Evolutionary conservation across 2,888 invertebrate species (phyloP), one percentile per base, ranked within the genome.

Genomic region (Bellardia bayeri): DNA sequence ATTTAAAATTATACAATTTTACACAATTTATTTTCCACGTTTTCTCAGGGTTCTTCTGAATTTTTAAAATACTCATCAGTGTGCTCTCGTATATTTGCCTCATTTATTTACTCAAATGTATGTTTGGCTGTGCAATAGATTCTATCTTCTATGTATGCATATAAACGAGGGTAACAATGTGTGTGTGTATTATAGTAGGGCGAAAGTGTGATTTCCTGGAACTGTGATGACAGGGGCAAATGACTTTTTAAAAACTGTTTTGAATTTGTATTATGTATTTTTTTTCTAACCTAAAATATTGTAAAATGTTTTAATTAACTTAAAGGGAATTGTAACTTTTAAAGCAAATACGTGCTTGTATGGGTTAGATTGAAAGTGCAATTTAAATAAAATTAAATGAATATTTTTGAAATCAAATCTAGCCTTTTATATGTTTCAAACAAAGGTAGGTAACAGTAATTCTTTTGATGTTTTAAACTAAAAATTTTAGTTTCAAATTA

Each of bases 201-300:
- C 9, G 49, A 51, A 68, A 82, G 71, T 69, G 66, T 85, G 88
- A 82, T 83, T 83, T 85, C 83, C 86, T 84, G 83, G 83, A 75
- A 74, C 79, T 82, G 71, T 82, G 81, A 54, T 87, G 88, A 84
- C 85, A 87, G 72, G 72, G 82, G 88, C 85, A 88, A 88, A 86
- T 88, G 82, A 85, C 88, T 87, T 85, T 88, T 87, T 88, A 81
- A 88, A 88, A 88, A 81, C 80, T 75, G 75, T 88, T 83, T 83
- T 81, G 78, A 85, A 84, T 86, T 85, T 86, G 78, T 81, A 83
- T 86, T 69, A 83, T 33, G n/a, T 49, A 7, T 14, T 49, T 56
- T 56, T 37, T 74, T 58, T 40, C 37, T 14, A 49, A 64, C 33
- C 51, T 37, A 56, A 58, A 58, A 84, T 51, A 71, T 82, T 68